These are phyloP conservation scores for Mustela lutreola DNA, from an alignment of 2,113 vertebrate species.

Conservation along the genomic window DNA sequence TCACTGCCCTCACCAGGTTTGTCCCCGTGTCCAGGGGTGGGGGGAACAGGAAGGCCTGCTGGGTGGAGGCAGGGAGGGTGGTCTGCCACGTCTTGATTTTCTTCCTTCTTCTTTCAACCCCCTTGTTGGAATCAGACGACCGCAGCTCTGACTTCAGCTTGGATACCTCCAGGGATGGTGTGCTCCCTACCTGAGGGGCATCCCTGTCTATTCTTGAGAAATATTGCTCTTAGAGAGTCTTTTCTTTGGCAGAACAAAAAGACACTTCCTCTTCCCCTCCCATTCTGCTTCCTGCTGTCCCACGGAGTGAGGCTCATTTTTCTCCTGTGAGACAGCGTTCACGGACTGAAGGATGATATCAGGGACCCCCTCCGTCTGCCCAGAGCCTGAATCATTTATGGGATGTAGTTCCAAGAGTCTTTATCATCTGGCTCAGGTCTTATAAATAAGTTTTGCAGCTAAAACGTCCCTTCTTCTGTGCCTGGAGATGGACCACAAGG, in stretches of 20 bases:
- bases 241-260: not conserved
- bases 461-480: slow-evolving; percentile 48
- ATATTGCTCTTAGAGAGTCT: not conserved
- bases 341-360: not conserved
- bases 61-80: no score
- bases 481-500: slow-evolving; percentile 3
- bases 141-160: not conserved
- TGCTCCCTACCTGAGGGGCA: accelerated
- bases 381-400: slow-evolving; percentile 58
- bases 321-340: not conserved
- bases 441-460: slow-evolving; percentile 54
- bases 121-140: not conserved
- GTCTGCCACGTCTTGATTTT: not conserved
- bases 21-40: not conserved
- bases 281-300: not conserved
- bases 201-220: not conserved
- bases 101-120: not conserved
- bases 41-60: not conserved
- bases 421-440: slow-evolving; percentile 52
- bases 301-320: not conserved
- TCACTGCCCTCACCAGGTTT: not conserved
- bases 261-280: not conserved
- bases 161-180: not conserved
- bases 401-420: not conserved
- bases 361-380: not conserved